phyloP scores from a whole-genome alignment of 2,113 vertebrate species.

The Pongo pygmaeus region DNA sequence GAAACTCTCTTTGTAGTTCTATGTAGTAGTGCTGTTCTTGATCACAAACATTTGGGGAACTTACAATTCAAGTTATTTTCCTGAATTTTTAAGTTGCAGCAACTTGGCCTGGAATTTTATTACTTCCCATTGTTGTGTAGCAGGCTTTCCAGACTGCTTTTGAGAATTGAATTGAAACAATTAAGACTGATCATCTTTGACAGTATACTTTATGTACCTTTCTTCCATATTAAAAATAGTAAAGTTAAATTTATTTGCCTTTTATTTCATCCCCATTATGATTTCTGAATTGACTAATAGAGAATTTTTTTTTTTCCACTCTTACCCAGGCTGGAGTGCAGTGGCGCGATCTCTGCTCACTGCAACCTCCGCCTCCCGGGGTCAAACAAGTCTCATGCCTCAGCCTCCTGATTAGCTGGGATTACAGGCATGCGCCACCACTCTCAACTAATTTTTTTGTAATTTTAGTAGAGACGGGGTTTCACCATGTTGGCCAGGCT shows the following conservation, averaged over 20 bases:
- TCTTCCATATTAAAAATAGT: not conserved
- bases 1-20: not conserved
- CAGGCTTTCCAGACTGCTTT: not conserved
- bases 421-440: too few species aligned
- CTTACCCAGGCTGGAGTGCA: too few species aligned
- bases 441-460: too few species aligned
- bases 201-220: not conserved
- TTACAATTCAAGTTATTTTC: not conserved
- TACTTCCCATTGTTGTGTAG: not conserved
- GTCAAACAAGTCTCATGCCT: too few species aligned
- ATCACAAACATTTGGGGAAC: not conserved
- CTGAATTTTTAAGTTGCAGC: conserved; percentile 39
- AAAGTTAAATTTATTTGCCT: not conserved
- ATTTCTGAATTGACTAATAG: not conserved
- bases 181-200: not conserved
- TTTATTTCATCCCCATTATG: not conserved
- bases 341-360: too few species aligned
- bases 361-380: too few species aligned
- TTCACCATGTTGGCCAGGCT: too few species aligned
- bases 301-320: too few species aligned
- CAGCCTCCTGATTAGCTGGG: too few species aligned
- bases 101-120: conserved; percentile 11
- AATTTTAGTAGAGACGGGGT: too few species aligned
- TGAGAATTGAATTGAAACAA: conserved; percentile 19
- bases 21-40: not conserved